Evolutionary conservation across 2,113 vertebrate species (phyloP).

Genomic region (Amazona vittata): DNA sequence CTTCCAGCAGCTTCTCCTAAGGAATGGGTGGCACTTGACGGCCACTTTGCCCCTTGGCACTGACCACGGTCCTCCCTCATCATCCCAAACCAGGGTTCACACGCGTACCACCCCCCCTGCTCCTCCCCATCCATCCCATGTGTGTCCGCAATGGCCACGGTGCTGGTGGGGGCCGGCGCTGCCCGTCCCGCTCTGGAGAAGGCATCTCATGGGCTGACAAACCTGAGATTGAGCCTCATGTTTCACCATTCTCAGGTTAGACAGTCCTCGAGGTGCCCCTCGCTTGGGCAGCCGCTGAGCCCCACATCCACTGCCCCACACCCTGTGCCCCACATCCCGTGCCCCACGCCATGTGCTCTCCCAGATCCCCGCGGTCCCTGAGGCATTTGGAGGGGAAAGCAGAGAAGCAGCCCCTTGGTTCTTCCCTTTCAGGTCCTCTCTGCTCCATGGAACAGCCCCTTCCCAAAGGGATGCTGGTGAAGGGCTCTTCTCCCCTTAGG

Average conservation of each 20-base stretch:
- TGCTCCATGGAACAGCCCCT: neutral
- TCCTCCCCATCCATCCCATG: accelerated
- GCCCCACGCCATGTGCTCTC: accelerated
- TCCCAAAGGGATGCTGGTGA: neutral
- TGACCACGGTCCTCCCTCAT: accelerated
- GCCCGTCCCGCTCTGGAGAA: slow-evolving; percentile 50
- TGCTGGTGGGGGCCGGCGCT: accelerated
- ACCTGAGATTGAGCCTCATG: slow-evolving; percentile 91
- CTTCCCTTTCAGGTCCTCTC: neutral
- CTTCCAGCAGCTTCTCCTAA: neutral
- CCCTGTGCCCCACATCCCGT: neutral
- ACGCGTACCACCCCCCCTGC: accelerated
- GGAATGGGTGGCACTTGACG: accelerated
- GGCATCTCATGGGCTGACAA: slow-evolving; percentile 91
- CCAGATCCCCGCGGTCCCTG: accelerated
- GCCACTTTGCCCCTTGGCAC: neutral
- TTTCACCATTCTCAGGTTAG: slow-evolving; percentile 92
- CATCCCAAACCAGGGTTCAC: neutral
- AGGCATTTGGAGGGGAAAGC: neutral
- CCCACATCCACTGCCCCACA: neutral
- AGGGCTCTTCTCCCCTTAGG: neutral
- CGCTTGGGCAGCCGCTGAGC: accelerated
- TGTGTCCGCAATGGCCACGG: accelerated
- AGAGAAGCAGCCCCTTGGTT: neutral
- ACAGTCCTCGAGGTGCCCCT: slow-evolving; percentile 90